A percentile compares a stretch with the other conserved stretches of the same genome.
phyloP scores from a whole-genome alignment of 2,888 invertebrate genomes.

The Drosophila prolongata region DNA sequence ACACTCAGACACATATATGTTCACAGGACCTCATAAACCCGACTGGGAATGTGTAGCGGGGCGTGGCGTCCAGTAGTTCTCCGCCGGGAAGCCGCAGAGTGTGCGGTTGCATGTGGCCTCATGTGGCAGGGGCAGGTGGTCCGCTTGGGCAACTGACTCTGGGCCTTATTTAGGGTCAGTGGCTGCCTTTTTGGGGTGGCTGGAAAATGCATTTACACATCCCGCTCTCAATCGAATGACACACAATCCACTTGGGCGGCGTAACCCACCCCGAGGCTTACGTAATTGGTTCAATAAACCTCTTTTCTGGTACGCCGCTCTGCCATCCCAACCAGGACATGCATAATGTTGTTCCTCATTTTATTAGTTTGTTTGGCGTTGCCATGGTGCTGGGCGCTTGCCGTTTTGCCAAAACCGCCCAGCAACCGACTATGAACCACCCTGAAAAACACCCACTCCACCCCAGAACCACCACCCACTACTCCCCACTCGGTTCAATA shows the following conservation, averaged over 20 bases:
- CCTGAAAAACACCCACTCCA: slow-evolving; percentile 20
- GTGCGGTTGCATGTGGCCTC: slow-evolving; percentile 64
- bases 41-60: slow-evolving; percentile 70
- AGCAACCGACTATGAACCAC: slow-evolving; percentile 25
- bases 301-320: slow-evolving; percentile 30
- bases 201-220: slow-evolving; percentile 65
- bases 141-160: slow-evolving; percentile 15
- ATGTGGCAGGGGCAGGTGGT: slow-evolving; percentile 58
- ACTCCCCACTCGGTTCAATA: slow-evolving; percentile 49
- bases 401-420: slow-evolving; percentile 58
- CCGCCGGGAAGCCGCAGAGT: slow-evolving; percentile 74
- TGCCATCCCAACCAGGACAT: slow-evolving; percentile 29
- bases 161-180: slow-evolving; percentile 58
- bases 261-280: slow-evolving; percentile 52
- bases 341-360: slow-evolving; percentile 44
- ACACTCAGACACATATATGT: slow-evolving; percentile 18
- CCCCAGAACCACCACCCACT: slow-evolving; percentile 19
- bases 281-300: slow-evolving; percentile 80
- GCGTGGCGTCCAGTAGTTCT: slow-evolving; percentile 51
- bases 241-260: slow-evolving; percentile 42
- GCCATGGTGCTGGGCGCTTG: slow-evolving; percentile 60
- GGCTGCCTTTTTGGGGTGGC: slow-evolving; percentile 63
- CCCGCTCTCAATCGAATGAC: slow-evolving; percentile 41
- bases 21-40: slow-evolving; percentile 57
- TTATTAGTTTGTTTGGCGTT: slow-evolving; percentile 68